phyloP scores from a whole-genome alignment of 2,797 vertebrate genomes.

The Eptatretus atami region DNA sequence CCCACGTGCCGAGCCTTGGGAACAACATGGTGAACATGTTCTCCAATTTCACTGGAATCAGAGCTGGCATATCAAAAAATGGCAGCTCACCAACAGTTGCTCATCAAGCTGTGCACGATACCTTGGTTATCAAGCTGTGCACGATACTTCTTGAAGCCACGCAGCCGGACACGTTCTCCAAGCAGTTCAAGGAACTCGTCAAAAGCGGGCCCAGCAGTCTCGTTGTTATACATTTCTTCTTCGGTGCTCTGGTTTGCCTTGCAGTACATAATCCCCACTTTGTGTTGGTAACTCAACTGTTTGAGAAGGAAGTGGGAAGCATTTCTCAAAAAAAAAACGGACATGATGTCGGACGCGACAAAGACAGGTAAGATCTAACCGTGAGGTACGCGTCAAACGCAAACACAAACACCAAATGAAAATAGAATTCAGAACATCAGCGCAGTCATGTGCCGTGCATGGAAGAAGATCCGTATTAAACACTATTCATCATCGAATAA shows the following conservation, averaged over 20 bases:
- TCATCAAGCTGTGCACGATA: conserved; percentile 85
- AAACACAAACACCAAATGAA: no score
- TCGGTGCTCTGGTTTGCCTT: conserved; percentile 67
- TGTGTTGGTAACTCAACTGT: conserved; percentile 79
- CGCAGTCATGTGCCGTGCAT: no score
- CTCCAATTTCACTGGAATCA: no score
- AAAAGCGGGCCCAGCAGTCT: conserved; percentile 47
- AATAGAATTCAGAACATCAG: no score
- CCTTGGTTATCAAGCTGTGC: conserved; percentile 84
- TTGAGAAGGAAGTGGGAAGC: conserved; percentile 12
- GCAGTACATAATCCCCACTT: conserved; percentile 92
- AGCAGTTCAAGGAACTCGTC: conserved; percentile 85
- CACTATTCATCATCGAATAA: no score
- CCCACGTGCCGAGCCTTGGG: background rate
- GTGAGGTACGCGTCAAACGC: no score
- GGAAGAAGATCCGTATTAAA: no score
- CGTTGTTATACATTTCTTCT: conserved; percentile 97
- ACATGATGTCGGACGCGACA: conserved; percentile 1
- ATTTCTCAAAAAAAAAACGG: background rate
- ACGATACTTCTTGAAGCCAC: conserved; percentile 76
- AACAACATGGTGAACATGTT: no score
- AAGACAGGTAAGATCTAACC: no score
- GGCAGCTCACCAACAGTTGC: conserved; percentile 9
- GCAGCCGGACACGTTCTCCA: conserved; percentile 67
- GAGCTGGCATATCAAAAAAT: no score